Evolutionary conservation across 2,113 vertebrate species (phyloP), one percentile per base, ranked within the genome.

Genomic region (Pseudois nayaur): DNA sequence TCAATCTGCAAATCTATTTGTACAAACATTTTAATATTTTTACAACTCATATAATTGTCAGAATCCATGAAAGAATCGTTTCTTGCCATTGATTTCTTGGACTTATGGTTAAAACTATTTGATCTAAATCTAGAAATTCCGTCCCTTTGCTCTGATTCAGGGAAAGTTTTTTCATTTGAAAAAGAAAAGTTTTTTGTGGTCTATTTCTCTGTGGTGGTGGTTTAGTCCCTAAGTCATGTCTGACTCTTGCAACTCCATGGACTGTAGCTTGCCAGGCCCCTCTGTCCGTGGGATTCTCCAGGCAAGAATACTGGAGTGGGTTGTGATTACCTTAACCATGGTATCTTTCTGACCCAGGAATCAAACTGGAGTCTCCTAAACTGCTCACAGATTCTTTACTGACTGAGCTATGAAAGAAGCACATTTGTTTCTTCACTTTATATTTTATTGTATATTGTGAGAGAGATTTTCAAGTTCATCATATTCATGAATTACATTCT

Each of bases 11-110:
- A 57, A 1, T 3, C 9, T 84, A 19, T 87, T 90, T 50, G 7
- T 6, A 11, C 8, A 62, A 59, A 52, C 14, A 3, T 7, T 78
- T 81, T 78, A 83, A 8, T 19, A 11, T 15, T 93, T 96, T 95
- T 93, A 16, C 8, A 94, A 79, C 25, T 45, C 40, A 94, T 94
- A 81, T 25, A 2, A 90, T 29, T 85, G 45, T 21, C 36, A 88
- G 25, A 36, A 89, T 79, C 13, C 55, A 67, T 55, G 9, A 74
- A 50, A 3, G 9, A 43, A 2, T 33, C 3, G 1, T 25, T 48
- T 92, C 10, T 94, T 83, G 5, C 52, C 14, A 85, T 27, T 94
- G 7, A 74, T 67, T 40, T 54, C 5, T 81, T 81, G 4, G 31
- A 16, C 40, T 3, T 29, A 21, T 45, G 3, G 3, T 67, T 95